Evolutionary conservation across 2,113 vertebrate species (phyloP).

Genomic region (Microtus oregoni): DNA sequence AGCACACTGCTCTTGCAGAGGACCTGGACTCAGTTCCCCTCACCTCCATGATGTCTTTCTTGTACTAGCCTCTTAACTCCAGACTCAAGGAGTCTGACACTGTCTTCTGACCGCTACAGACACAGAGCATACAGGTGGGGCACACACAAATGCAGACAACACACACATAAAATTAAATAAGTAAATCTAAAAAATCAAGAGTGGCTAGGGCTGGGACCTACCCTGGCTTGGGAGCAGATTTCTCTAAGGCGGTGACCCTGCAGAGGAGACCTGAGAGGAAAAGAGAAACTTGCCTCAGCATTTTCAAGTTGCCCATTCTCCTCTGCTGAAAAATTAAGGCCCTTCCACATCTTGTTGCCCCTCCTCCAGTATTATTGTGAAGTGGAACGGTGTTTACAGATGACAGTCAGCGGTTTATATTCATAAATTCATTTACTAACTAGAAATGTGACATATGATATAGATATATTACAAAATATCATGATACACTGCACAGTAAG

Average conservation of each 20-base stretch:
- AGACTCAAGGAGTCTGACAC: not conserved
- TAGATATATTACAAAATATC: constrained; percentile 25
- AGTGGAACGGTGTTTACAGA: not conserved
- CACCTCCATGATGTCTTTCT: not conserved
- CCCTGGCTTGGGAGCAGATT: not conserved
- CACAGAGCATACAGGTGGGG: not conserved
- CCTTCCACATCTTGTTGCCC: not conserved
- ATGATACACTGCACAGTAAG: not conserved
- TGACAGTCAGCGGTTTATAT: not conserved
- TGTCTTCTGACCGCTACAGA: not conserved
- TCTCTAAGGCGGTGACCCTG: not conserved
- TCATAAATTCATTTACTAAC: constrained; percentile 33
- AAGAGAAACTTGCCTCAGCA: not conserved
- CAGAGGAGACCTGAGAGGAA: not conserved
- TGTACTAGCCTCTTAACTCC: not conserved
- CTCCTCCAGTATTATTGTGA: not conserved
- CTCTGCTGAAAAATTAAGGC: not conserved
- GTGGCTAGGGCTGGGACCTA: not conserved
- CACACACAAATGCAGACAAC: not conserved
- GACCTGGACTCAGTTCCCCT: not conserved
- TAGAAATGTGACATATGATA: not conserved
- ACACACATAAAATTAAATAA: not conserved
- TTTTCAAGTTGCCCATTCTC: not conserved
- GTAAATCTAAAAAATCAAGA: not conserved
- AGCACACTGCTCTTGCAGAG: not conserved